phyloP scores from a whole-genome alignment of 2,113 vertebrate genomes.

The Urocynchramus pylzowi region DNA sequence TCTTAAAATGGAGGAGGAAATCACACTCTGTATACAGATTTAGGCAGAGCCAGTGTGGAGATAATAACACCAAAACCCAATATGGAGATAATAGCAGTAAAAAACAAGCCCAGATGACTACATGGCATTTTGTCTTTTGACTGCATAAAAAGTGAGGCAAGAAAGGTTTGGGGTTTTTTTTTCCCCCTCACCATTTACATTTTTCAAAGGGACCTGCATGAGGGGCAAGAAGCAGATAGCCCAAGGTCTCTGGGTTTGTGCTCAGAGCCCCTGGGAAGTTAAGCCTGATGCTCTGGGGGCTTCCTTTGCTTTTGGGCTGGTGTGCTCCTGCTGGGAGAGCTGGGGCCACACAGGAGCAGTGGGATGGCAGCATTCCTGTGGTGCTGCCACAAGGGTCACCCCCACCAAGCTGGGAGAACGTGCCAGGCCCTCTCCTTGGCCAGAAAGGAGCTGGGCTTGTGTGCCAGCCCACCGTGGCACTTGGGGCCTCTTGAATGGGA shows the following conservation, averaged over 20 bases:
- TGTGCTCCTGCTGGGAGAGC: neutral
- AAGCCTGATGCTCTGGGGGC: neutral
- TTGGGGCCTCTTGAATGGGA: neutral
- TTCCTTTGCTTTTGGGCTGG: neutral
- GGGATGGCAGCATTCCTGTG: neutral
- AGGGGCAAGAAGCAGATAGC: neutral
- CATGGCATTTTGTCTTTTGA: neutral
- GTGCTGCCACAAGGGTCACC: neutral
- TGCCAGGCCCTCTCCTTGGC: neutral
- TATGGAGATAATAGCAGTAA: neutral
- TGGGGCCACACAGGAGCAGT: neutral
- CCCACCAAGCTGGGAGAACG: neutral
- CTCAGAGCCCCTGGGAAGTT: neutral
- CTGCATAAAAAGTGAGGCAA: neutral
- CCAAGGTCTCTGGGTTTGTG: neutral
- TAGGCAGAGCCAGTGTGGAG: neutral
- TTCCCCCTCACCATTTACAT: neutral
- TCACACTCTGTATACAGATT: neutral
- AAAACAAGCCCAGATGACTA: neutral
- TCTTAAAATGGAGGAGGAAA: neutral
- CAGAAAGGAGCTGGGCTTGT: neutral
- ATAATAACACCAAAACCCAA: neutral
- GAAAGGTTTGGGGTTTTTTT: neutral
- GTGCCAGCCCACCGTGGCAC: neutral
- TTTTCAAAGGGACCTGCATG: neutral